These are phyloP conservation scores for Odontomachus brunneus DNA, from an alignment of 1,140 invertebrate genomes.

Conservation along the genomic window DNA sequence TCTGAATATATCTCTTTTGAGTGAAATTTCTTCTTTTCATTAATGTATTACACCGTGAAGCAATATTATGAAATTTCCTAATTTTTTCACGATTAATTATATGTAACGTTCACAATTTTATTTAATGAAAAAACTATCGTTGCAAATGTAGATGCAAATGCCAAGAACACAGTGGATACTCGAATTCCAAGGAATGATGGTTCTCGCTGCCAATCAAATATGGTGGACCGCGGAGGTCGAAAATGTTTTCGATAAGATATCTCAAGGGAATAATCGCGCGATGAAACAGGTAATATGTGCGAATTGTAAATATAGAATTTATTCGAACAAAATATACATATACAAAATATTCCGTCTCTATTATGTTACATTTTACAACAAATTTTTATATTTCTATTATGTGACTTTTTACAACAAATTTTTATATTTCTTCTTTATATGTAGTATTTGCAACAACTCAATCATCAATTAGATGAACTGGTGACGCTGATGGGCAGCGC, in stretches of 20 bases:
- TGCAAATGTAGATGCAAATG: slow-evolving; percentile 76
- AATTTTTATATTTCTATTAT: slow-evolving; percentile 17
- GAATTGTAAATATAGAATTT: not conserved
- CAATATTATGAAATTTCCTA: too few species aligned
- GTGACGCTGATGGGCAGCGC: slow-evolving; percentile 92
- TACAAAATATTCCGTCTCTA: not conserved
- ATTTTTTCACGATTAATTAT: not conserved
- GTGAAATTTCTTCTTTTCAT: not conserved
- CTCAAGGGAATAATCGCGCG: slow-evolving; percentile 91
- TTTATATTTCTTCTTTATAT: slow-evolving; percentile 7
- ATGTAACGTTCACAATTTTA: not conserved
- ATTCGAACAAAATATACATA: not conserved
- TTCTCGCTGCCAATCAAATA: slow-evolving; percentile 93
- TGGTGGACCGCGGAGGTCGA: slow-evolving; percentile 98
- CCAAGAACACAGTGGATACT: slow-evolving; percentile 93
- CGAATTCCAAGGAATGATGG: slow-evolving; percentile 95
- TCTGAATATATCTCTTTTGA: too few species aligned
- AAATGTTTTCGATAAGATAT: slow-evolving; percentile 92
- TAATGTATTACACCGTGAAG: slow-evolving; percentile 85
- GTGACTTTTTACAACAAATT: slow-evolving; percentile 16
- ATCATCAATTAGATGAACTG: slow-evolving; percentile 93
- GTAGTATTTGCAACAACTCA: slow-evolving; percentile 90
- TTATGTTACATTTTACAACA: not conserved
- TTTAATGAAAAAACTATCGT: slow-evolving; percentile 3
- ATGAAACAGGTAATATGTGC: slow-evolving; percentile 91